Base-by-base conservation (phyloP, 2,113 vertebrate genomes). In the Grus americana region DNA sequence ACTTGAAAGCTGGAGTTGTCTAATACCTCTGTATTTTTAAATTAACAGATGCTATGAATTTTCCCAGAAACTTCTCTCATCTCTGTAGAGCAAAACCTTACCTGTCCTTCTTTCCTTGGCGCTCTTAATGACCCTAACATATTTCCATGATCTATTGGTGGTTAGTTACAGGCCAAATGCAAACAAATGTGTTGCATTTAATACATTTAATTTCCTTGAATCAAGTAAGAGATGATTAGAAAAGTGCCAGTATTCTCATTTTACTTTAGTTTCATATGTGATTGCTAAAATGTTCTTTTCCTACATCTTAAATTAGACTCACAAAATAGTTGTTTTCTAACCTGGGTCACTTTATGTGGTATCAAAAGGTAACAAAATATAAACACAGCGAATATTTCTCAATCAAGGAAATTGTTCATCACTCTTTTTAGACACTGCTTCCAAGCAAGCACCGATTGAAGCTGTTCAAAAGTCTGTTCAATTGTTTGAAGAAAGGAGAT, bases 391-490 rank as follows among this genome's bases (percentile, higher is more conserved):
- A 42, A 8, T 90, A 58, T 79, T 87, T 76, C 61, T 86, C 18
- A 83, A 1, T 83, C 67, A 88, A 66, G 32, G 44, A 66, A 75
- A 72, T 76, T 86, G 46, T 92, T 90, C 27, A 18, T 95, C 6
- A 1, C 34, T 96, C 76, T 93, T 73, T 93, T 70, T 91, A 99
- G 99, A 99, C 75, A 97, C 98, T 5, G 97, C 98, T 63, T 98
- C 99, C 12, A 98, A 98, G 27, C 99, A 99, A 97, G 98, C 98
- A 74, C 99, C 99, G 9, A 99, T 99, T 96, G 99, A 99, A 95
- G 97, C 98, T 3, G 98, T 99, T 81, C 98, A 99, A 29, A 98
- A 98, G 80, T 99, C 99, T 66, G 98, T 99, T 65, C 98, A 97
- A 55, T 96, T 98, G 66, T 99, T 99, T 38, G 99, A 99, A 95